phyloP scores from a whole-genome alignment of 2,797 vertebrate species.

The Sebastes matsubarae region DNA sequence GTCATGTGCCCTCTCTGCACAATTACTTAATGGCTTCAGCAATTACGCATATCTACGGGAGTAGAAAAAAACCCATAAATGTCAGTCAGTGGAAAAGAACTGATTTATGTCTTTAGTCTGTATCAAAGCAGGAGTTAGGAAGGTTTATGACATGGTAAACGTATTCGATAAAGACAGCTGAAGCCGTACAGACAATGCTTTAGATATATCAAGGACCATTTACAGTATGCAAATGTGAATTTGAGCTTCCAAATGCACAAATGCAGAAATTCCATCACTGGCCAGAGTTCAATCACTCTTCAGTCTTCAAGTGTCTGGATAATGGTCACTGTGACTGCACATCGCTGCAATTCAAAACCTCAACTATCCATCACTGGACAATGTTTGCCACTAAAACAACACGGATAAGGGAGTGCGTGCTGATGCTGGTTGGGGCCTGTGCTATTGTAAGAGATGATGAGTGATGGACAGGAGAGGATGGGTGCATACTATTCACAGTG shows the following conservation, averaged over 20 bases:
- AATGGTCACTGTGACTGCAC: constrained; percentile 81
- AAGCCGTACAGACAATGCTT: constrained; percentile 43
- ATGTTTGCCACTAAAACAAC: constrained; percentile 71
- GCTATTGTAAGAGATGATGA: constrained; percentile 64
- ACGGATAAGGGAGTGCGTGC: constrained; percentile 45
- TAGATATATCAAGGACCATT: constrained; percentile 72
- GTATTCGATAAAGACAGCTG: constrained; percentile 42
- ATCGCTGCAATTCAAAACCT: constrained; percentile 76
- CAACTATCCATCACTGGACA: constrained; percentile 75
- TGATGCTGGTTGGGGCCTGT: constrained; percentile 38
- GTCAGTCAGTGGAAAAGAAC: constrained; percentile 66
- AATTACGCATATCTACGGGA: constrained; percentile 68
- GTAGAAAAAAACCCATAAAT: constrained; percentile 60
- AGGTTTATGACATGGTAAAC: constrained; percentile 36
- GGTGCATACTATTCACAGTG: constrained; percentile 67
- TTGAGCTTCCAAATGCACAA: constrained; percentile 72
- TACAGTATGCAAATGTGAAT: constrained; percentile 79
- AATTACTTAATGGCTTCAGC: constrained; percentile 78
- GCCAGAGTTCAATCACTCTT: constrained; percentile 82
- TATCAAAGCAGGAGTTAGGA: constrained; percentile 30
- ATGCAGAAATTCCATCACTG: constrained; percentile 79
- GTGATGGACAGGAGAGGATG: constrained; percentile 70
- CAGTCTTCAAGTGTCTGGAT: constrained; percentile 80
- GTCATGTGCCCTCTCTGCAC: constrained; percentile 68
- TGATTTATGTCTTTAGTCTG: constrained; percentile 60